Conservation (phyloP, 2,113 vertebrate genomes). For the Reinhardtius hippoglossoides region DNA sequence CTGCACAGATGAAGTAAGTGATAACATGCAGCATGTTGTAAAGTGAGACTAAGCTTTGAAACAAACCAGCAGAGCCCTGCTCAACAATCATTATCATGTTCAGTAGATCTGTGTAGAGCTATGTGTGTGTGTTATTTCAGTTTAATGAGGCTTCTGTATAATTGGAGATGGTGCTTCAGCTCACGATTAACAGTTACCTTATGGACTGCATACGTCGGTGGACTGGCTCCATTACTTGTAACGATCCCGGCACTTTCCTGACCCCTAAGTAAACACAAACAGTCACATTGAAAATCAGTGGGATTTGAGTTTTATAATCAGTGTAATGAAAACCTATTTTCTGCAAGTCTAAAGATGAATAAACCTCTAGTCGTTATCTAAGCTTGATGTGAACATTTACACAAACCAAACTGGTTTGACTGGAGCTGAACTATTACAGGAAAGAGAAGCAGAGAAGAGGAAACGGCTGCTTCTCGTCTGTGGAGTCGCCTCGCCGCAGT, state of each 20-base stretch:
- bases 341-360: slow-evolving; percentile 23
- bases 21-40: not conserved
- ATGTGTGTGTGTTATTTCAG: not conserved
- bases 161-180: not conserved
- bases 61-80: not conserved
- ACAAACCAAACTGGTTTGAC: slow-evolving; percentile 73
- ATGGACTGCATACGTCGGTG: slow-evolving; percentile 88
- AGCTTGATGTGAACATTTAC: slow-evolving; percentile 27
- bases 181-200: slow-evolving; percentile 87
- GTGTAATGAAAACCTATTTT: not conserved
- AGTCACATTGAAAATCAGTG: slow-evolving; percentile 7
- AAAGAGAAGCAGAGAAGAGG: not conserved
- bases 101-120: not conserved
- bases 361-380: not conserved
- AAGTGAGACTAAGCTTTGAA: not conserved
- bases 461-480: slow-evolving; percentile 36
- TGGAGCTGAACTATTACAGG: slow-evolving; percentile 2
- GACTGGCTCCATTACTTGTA: slow-evolving; percentile 91
- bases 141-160: not conserved
- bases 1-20: not conserved
- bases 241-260: slow-evolving; percentile 98
- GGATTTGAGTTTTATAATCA: not conserved
- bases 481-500: slow-evolving; percentile 69
- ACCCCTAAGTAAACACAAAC: slow-evolving; percentile 84
- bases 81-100: not conserved